Base-by-base conservation (phyloP, 2,888 invertebrate species). In the Amiota communis region DNA sequence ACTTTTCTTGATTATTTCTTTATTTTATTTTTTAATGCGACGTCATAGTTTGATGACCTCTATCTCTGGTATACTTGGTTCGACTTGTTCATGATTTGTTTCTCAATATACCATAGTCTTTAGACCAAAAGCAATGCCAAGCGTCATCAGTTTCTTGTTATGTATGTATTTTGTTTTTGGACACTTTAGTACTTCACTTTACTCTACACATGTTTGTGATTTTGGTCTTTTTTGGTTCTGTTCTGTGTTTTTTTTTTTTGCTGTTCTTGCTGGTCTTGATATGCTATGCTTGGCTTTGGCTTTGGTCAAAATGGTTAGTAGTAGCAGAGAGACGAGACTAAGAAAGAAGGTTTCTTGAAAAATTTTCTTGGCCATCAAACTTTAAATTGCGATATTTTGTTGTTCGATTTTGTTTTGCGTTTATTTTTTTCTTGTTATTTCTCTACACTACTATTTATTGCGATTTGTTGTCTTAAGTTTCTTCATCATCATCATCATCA, bases 41-140 rank as follows among this genome's bases (percentile, higher is more conserved):
- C 83, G 81, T 81, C 82, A 80, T 79, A 87, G 87, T 86, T 86
- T 86, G 86, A 87, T 85, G 86, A 86, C 86, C 85, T 80, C 82
- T 74, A 69, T 61, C 71, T 64, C 15, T 69, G 65, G 17, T 23
- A 36, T 36, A 36, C 36, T 36, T 36, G 36, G 8, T 36, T 36
- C 36, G 8, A 36, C 36, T 36, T 36, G 36, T 2, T 36, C 36
- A 36, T 36, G 36, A 36, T 36, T 36, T 36, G 36, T 36, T 36
- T 36, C 36, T 36, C 36, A 36, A 36, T 36, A 36, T 36, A 2
- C 6, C 6, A 36, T 23, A 23, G 2, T 23, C 23, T n/a, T n/a
- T n/a, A n/a, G n/a, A n/a, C n/a, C 2, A 36, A 6, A 36, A 36
- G 36, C 75, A 51, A 63, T 68, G 75, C 74, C 80, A 80, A 77